Percentiles rank a stretch among this genome's conserved stretches.
Evolutionary conservation across 2,797 vertebrate species (phyloP).

Genomic region (Periophthalmus magnuspinnatus): DNA sequence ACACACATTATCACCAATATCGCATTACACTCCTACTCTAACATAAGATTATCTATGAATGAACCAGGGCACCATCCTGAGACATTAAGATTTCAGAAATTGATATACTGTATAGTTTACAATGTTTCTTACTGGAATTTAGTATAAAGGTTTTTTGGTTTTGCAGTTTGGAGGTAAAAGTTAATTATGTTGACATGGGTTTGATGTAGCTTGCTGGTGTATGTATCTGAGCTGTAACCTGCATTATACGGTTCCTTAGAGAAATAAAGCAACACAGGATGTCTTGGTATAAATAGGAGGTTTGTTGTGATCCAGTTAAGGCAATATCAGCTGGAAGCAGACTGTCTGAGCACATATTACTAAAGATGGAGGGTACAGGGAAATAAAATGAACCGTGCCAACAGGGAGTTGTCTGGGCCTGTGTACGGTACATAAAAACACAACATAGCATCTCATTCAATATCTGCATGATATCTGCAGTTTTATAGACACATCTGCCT

Average conservation of each 20-base stretch:
- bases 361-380: conserved; percentile 48
- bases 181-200: neutral
- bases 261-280: conserved; percentile 55
- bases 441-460: neutral
- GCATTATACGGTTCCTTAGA: conserved; percentile 33
- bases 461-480: neutral
- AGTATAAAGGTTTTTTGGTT: conserved; percentile 3
- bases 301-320: conserved; percentile 56
- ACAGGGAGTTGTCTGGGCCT: conserved; percentile 9
- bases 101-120: no score
- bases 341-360: conserved; percentile 58
- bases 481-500: neutral
- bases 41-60: neutral
- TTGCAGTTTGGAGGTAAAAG: neutral
- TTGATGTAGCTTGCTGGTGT: neutral
- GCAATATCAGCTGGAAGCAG: conserved; percentile 63
- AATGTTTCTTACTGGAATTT: conserved; percentile 14
- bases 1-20: neutral
- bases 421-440: conserved; percentile 20
- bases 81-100: neutral
- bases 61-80: neutral
- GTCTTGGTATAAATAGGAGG: conserved; percentile 32
- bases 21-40: neutral
- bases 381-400: conserved; percentile 49
- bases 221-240: conserved; percentile 11